These are phyloP conservation scores for Dicycla oo DNA, from an alignment of 2,888 invertebrate genomes.

Conservation along the genomic window DNA sequence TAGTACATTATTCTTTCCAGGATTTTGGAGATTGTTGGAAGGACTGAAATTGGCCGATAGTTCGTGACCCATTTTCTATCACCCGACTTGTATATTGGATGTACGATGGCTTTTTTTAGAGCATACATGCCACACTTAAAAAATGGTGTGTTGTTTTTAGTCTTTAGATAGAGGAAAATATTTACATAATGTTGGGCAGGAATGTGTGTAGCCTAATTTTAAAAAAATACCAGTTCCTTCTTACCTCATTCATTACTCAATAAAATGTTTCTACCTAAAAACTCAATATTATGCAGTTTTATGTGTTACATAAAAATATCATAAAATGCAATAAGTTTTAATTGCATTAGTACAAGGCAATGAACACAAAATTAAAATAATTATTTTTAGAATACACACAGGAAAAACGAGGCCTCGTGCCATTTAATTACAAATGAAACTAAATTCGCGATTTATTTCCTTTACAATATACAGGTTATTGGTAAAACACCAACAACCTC, in stretches of 20 bases:
- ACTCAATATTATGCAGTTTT: background rate
- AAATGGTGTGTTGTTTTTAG: background rate
- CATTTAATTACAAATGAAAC: conserved; percentile 31
- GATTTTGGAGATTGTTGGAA: too few relatives aligned
- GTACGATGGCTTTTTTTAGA: too few relatives aligned
- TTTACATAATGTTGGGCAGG: background rate
- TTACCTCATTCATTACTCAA: background rate
- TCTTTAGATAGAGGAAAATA: background rate
- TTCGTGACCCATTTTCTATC: too few relatives aligned
- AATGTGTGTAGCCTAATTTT: background rate
- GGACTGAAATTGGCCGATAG: too few relatives aligned
- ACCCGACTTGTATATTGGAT: too few relatives aligned
- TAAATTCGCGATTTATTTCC: conserved; percentile 12
- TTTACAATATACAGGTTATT: too few relatives aligned
- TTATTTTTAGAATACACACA: conserved; percentile 44
- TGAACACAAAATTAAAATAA: conserved; percentile 13
- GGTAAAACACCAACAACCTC: too few relatives aligned
- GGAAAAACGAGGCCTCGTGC: conserved; percentile 37
- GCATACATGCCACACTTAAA: background rate
- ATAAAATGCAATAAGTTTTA: conserved; percentile 6
- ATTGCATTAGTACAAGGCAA: conserved; percentile 39
- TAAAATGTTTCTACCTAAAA: background rate
- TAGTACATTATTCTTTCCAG: too few relatives aligned
- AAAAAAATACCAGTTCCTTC: background rate
- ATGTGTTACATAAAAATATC: background rate